Base-by-base conservation (phyloP, 2,797 vertebrate species). In the Ceryle rudis region DNA sequence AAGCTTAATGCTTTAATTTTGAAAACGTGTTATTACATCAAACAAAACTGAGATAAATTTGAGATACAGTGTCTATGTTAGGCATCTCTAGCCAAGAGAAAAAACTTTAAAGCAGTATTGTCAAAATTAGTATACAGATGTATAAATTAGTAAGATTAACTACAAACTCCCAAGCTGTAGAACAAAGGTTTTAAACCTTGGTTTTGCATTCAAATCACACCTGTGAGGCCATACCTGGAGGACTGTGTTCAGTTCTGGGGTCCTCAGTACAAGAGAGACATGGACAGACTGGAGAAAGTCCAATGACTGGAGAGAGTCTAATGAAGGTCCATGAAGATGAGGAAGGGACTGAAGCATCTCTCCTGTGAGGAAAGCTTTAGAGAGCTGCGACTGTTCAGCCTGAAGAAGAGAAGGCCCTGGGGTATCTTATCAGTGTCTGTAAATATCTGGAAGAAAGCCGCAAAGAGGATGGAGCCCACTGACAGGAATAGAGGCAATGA, bases 251-350 rank as follows among this genome's bases (percentile, higher is more conserved):
- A 51, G 15, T 51, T 51, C 49, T 17, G 62, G 29, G 26, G 8
- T 79, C 13, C 39, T 67, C 35, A 29, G 20, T 29, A 31, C 5
- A 21, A 51, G 37, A 64, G 10, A 64, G 9, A 86, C 14, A 7
- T 16, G 37, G 46, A 31, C 49, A 17, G 22, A 47, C 21, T 22
- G 6, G 46, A 47, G 46, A 46, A 13, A 29, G 26, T 52, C 51
- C 26, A 29, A 9, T 17, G 8, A 35, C 28, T 60, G 18, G 42
- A 79, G 14, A 65, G 1, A 65, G 15, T 58, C 33, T 18, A 54
- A 9, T 0, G 0, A 81, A 46, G 41, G 19, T 6, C 5, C 15
- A 58, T 3, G 1, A 35, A 23, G 41, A 42, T 46, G 8, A 2
- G 33, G n/a, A 79, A 51, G 23, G 20, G 23, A 33, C 18, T n/a